phyloP scores from a whole-genome alignment of 2,888 invertebrate genomes.

The Athrips mouffetella region DNA sequence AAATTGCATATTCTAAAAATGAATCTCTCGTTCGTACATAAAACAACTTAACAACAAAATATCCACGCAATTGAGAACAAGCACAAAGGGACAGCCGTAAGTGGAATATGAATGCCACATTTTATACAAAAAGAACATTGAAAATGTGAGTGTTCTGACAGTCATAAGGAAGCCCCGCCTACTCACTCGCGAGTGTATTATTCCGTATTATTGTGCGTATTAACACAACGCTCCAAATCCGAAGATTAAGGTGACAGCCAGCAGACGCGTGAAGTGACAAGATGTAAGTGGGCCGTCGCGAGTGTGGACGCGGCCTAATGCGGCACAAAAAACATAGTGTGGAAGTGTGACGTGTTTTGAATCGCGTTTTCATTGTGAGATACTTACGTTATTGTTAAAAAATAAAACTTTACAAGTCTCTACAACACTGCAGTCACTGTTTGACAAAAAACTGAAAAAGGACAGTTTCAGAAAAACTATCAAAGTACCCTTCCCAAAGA shows the following conservation, averaged over 20 bases:
- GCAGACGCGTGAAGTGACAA: constrained; percentile 34
- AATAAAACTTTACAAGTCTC: too few relatives aligned
- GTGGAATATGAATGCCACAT: neutral
- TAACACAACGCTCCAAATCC: too few relatives aligned
- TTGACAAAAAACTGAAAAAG: too few relatives aligned
- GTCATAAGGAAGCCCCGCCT: neutral
- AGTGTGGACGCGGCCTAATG: constrained; percentile 42
- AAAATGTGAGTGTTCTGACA: neutral
- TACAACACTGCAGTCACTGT: too few relatives aligned
- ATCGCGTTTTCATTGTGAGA: constrained; percentile 21
- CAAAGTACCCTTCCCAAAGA: too few relatives aligned
- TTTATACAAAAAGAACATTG: neutral
- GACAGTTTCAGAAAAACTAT: too few relatives aligned
- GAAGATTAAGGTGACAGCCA: constrained; percentile 20
- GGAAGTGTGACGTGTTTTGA: constrained; percentile 12
- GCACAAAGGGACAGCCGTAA: neutral
- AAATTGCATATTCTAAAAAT: too few relatives aligned
- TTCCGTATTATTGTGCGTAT: neutral
- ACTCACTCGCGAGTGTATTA: neutral
- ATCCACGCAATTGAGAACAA: neutral
- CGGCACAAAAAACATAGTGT: constrained; percentile 37
- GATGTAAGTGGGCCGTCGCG: constrained; percentile 28
- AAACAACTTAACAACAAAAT: neutral
- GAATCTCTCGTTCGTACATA: too few relatives aligned
- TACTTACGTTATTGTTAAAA: neutral